Percentiles rank a stretch among this genome's conserved stretches.
These are phyloP conservation scores for Muricea muricata DNA, from an alignment of 92 coral and sea anemone species.

Conservation along the genomic window DNA sequence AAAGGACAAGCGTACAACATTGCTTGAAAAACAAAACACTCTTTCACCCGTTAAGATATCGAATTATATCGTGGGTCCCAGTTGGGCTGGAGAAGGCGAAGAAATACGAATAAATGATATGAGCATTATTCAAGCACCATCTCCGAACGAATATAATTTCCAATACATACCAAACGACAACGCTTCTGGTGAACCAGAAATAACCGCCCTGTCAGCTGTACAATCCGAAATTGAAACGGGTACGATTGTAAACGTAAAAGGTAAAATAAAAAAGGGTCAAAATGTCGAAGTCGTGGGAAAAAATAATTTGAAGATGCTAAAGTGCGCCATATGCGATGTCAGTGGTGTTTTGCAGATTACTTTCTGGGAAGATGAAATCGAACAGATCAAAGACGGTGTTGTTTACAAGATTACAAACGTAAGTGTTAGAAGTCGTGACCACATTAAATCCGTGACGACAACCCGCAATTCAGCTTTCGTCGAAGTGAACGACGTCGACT, in stretches of 20 bases:
- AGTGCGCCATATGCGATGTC: constrained; percentile 2
- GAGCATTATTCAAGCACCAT: not conserved
- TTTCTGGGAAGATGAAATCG: not conserved
- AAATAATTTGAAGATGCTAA: not conserved
- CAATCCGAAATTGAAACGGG: not conserved
- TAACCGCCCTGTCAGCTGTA: not conserved
- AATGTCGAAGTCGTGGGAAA: not conserved
- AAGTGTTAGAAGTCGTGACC: not conserved
- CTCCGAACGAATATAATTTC: not conserved
- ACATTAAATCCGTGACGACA: not conserved
- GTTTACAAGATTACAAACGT: not conserved
- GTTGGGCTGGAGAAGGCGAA: constrained; percentile 4
- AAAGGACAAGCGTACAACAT: not conserved
- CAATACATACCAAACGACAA: not conserved
- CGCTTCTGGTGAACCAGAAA: not conserved
- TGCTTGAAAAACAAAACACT: not conserved
- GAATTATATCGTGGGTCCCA: not conserved
- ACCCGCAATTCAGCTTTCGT: not conserved
- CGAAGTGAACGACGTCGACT: not conserved
- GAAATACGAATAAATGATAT: not conserved
- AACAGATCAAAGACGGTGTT: not conserved
- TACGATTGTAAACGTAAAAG: not conserved
- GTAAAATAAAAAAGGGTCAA: not conserved
- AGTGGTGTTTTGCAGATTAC: not conserved
- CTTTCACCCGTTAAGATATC: not conserved